Evolutionary conservation across 2,797 vertebrate genomes (phyloP).

Genomic region (Sebastes minor): DNA sequence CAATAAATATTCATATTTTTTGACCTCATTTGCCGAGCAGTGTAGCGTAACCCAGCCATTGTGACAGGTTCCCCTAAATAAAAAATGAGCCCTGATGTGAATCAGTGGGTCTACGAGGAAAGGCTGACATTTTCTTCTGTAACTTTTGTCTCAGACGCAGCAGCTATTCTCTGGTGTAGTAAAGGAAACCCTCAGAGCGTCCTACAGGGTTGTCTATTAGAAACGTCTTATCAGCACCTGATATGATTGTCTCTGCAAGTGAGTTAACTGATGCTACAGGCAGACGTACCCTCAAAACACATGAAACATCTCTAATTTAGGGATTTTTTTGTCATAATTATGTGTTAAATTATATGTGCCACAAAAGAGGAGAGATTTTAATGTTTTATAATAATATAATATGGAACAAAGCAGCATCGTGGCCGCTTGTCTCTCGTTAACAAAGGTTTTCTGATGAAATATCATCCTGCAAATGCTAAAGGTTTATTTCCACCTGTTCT

Average conservation of each 20-base stretch:
- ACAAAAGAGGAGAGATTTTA: neutral
- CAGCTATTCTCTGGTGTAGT: neutral
- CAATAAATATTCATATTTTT: conserved; percentile 41
- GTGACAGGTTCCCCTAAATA: conserved; percentile 40
- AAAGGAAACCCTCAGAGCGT: neutral
- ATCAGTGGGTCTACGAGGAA: conserved; percentile 3
- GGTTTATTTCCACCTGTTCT: neutral
- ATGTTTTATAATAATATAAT: neutral
- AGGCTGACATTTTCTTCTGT: conserved; percentile 19
- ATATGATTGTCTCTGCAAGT: conserved; percentile 14
- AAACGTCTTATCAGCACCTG: conserved; percentile 16
- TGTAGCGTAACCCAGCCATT: conserved; percentile 1
- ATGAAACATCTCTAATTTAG: neutral
- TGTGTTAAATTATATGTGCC: neutral
- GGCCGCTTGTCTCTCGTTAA: neutral
- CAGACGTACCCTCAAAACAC: neutral
- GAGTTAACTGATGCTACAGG: conserved; percentile 5
- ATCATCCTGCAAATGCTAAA: neutral
- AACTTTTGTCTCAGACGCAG: neutral
- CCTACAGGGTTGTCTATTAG: conserved; percentile 24
- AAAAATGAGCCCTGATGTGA: conserved; percentile 45
- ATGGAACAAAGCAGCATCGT: neutral
- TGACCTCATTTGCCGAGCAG: conserved; percentile 29
- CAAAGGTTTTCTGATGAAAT: conserved; percentile 1
- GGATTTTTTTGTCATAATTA: neutral